These are phyloP conservation scores for Ferrisia virgata DNA, from an alignment of 2,888 invertebrate genomes.

Conservation along the genomic window DNA sequence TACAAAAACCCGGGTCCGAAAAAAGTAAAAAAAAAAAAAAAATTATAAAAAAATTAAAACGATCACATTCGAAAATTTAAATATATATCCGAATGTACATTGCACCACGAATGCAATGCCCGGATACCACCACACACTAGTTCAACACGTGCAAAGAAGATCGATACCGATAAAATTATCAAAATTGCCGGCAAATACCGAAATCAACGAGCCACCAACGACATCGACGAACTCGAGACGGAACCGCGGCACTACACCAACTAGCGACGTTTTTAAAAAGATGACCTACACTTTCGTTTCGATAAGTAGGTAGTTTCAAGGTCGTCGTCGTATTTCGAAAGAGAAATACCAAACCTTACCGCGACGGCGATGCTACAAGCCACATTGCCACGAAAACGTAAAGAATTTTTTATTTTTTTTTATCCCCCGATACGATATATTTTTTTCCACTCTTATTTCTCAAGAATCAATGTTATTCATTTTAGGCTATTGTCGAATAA, in stretches of 20 bases:
- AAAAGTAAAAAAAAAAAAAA: neutral
- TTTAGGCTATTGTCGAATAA: no score
- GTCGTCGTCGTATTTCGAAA: neutral
- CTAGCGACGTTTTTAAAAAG: neutral
- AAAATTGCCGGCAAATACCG: constrained; percentile 21
- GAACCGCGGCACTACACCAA: constrained; percentile 20
- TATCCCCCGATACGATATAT: no score
- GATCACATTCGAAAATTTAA: neutral
- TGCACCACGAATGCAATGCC: constrained; percentile 17
- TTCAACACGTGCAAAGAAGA: constrained; percentile 17
- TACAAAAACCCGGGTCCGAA: neutral
- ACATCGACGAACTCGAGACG: neutral
- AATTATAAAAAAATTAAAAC: no score
- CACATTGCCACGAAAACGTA: neutral
- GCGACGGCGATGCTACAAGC: no score
- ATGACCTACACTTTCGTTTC: constrained; percentile 17
- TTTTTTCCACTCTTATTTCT: no score
- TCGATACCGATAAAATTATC: neutral
- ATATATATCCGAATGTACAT: neutral
- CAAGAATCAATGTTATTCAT: no score
- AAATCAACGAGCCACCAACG: neutral
- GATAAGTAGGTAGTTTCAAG: constrained; percentile 23
- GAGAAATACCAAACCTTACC: no score
- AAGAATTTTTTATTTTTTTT: no score
- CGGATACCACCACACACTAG: neutral